Conservation (phyloP, 1,140 invertebrate genomes). For the Drosophila prosaltans region DNA sequence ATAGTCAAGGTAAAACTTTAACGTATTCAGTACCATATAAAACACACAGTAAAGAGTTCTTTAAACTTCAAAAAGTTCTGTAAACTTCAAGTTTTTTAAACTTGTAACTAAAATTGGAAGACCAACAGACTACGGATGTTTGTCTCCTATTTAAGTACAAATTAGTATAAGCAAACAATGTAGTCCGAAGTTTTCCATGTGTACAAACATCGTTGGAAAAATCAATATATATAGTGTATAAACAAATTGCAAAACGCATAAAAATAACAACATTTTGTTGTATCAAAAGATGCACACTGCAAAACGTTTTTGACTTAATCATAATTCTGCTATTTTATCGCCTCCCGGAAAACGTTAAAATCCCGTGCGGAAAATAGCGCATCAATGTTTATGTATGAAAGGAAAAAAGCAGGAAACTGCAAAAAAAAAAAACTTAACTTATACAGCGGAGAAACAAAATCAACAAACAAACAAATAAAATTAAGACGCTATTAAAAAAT, state of each 20-base stretch:
- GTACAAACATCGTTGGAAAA: background rate
- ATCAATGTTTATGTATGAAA: conserved; percentile 33
- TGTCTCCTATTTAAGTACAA: no score
- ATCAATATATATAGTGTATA: background rate
- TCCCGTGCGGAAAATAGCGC: conserved; percentile 63
- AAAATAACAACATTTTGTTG: conserved; percentile 11
- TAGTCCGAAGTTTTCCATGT: no score
- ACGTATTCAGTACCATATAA: no score
- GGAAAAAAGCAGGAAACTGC: conserved; percentile 53
- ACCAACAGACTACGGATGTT: no score
- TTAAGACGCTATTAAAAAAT: conserved; percentile 48
- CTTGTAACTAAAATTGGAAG: no score
- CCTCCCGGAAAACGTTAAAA: conserved; percentile 42
- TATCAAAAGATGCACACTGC: conserved; percentile 20
- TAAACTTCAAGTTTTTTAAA: no score
- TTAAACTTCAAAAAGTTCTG: no score
- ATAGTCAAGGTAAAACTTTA: no score
- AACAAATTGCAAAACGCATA: conserved; percentile 4
- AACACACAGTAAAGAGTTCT: no score
- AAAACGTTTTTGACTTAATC: background rate
- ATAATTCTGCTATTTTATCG: conserved; percentile 47
- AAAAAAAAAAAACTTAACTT: conserved; percentile 46
- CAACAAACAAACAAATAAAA: conserved; percentile 43
- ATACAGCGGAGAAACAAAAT: conserved; percentile 17
- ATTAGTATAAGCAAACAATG: no score